phyloP scores from a whole-genome alignment of 2,797 vertebrate species.

The Trachurus trachurus region DNA sequence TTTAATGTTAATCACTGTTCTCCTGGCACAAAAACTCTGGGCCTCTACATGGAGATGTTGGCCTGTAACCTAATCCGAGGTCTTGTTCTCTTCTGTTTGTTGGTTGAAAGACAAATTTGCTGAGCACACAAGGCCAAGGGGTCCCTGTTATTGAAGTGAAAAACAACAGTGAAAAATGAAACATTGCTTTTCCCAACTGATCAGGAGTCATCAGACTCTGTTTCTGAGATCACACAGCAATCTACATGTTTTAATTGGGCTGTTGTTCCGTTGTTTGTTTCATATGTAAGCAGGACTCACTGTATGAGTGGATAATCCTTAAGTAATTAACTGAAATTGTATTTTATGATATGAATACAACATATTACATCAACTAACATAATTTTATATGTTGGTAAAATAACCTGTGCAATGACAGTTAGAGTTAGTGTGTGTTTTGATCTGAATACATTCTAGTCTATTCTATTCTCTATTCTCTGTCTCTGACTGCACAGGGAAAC shows the following conservation, averaged over 20 bases:
- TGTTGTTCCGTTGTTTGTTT: background rate
- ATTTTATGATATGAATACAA: too few relatives aligned
- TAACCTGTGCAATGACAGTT: too few relatives aligned
- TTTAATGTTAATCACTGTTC: conserved; percentile 54
- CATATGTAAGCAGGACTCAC: too few relatives aligned
- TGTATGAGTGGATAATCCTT: too few relatives aligned
- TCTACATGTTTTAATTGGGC: background rate
- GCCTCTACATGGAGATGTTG: conserved; percentile 40
- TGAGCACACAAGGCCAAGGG: conserved; percentile 36
- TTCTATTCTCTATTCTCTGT: background rate
- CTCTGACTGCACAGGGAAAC: background rate
- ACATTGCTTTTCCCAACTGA: background rate
- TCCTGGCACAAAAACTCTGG: conserved; percentile 28
- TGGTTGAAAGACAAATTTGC: conserved; percentile 34
- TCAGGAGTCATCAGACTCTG: background rate
- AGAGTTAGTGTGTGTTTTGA: background rate
- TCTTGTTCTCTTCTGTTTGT: conserved; percentile 45
- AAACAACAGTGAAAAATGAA: conserved; percentile 10
- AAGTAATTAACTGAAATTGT: too few relatives aligned
- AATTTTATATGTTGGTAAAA: too few relatives aligned
- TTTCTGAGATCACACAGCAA: background rate
- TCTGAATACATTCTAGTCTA: background rate
- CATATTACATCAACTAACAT: too few relatives aligned
- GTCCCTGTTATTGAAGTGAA: conserved; percentile 24
- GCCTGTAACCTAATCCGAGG: conserved; percentile 47